These are phyloP conservation scores for Agrochola lota DNA, from an alignment of 2,888 invertebrate species.

Conservation along the genomic window DNA sequence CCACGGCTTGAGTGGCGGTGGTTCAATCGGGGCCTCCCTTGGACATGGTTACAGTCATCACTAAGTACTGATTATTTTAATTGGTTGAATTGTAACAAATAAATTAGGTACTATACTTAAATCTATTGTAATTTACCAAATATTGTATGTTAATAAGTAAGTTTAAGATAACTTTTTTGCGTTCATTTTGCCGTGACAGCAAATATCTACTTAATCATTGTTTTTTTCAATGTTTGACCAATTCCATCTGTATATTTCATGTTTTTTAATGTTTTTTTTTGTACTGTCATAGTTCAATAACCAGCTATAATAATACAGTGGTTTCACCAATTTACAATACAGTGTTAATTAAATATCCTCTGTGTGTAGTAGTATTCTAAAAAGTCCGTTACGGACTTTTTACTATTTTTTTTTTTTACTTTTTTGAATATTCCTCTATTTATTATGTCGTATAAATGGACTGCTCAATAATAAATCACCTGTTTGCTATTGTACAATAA, in stretches of 20 bases:
- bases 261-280: background rate
- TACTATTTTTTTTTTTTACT: no score
- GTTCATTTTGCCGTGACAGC: background rate
- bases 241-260: background rate
- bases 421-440: background rate
- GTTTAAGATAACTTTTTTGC: background rate
- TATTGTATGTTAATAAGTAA: conserved; percentile 23
- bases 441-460: background rate
- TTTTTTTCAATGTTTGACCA: background rate
- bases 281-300: background rate
- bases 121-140: conserved; percentile 48
- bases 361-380: no score
- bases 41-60: conserved; percentile 74
- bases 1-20: conserved; percentile 38
- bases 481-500: background rate
- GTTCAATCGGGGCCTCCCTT: conserved; percentile 60
- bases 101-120: background rate
- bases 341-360: background rate
- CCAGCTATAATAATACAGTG: background rate
- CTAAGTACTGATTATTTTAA: conserved; percentile 50
- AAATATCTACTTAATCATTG: background rate
- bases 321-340: background rate
- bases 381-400: no score
- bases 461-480: background rate
- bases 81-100: background rate